Percentiles rank a stretch among this genome's conserved stretches.
phyloP scores from a whole-genome alignment of 1,140 invertebrate species.

The Sitobion miscanthi region DNA sequence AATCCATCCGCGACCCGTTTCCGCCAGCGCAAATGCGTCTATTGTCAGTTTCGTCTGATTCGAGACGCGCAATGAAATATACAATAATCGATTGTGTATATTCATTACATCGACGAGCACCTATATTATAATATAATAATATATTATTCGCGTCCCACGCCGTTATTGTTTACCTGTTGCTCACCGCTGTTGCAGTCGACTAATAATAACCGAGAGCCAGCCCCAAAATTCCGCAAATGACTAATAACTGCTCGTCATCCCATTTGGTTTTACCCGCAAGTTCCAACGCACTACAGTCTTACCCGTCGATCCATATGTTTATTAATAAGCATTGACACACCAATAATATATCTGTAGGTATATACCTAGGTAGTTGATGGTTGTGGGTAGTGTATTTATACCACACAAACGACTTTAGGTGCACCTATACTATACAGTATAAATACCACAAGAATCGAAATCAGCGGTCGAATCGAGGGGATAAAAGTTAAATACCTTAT shows the following conservation, averaged over 20 bases:
- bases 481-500: no score
- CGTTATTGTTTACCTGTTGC: background rate
- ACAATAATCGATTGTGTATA: background rate
- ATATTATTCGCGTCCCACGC: background rate
- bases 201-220: background rate
- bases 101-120: background rate
- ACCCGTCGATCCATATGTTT: background rate
- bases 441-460: no score
- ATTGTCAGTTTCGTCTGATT: background rate
- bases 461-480: no score
- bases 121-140: background rate
- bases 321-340: no score
- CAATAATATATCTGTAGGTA: no score
- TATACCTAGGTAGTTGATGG: no score
- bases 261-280: background rate
- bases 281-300: background rate
- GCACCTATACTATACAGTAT: no score
- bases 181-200: background rate
- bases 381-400: no score
- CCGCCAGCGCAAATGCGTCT: background rate
- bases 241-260: no score
- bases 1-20: background rate
- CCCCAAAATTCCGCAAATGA: background rate
- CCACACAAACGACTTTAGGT: no score
- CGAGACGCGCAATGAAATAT: background rate